Evolutionary conservation across 1,140 invertebrate genomes (phyloP).

Genomic region (Holotrichia oblita): DNA sequence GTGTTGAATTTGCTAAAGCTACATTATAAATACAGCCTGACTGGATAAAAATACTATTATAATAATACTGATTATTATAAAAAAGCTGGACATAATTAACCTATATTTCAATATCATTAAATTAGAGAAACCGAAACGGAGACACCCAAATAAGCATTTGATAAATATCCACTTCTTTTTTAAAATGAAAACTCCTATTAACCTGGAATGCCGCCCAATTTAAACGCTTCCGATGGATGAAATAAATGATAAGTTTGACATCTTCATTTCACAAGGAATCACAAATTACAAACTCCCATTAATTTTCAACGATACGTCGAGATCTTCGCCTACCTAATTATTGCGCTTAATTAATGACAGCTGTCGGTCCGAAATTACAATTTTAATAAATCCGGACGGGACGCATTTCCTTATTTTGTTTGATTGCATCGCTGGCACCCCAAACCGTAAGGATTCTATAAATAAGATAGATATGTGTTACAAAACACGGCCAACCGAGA

Average conservation of each 20-base stretch:
- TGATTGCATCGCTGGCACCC: neutral
- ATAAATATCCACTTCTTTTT: neutral
- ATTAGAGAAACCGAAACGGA: too few relatives aligned
- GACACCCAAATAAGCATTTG: too few relatives aligned
- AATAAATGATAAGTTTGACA: slow-evolving; percentile 4
- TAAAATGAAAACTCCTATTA: neutral
- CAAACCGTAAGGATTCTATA: neutral
- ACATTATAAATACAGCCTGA: too few relatives aligned
- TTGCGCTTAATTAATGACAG: slow-evolving; percentile 12
- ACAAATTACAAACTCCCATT: slow-evolving; percentile 2
- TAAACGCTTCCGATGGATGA: neutral
- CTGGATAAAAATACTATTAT: too few relatives aligned
- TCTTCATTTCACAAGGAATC: slow-evolving; percentile 12
- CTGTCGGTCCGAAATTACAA: neutral
- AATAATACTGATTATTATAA: too few relatives aligned
- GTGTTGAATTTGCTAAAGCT: too few relatives aligned
- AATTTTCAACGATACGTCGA: neutral
- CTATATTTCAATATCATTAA: too few relatives aligned
- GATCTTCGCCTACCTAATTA: neutral
- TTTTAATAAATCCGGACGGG: slow-evolving; percentile 1
- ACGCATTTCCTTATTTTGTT: neutral
- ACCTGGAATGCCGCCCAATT: neutral
- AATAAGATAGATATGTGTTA: neutral
- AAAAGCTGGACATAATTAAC: too few relatives aligned
- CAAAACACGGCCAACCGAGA: neutral